Conservation (phyloP, 2,888 invertebrate species). For the Caenorhabditis sulstoni region DNA sequence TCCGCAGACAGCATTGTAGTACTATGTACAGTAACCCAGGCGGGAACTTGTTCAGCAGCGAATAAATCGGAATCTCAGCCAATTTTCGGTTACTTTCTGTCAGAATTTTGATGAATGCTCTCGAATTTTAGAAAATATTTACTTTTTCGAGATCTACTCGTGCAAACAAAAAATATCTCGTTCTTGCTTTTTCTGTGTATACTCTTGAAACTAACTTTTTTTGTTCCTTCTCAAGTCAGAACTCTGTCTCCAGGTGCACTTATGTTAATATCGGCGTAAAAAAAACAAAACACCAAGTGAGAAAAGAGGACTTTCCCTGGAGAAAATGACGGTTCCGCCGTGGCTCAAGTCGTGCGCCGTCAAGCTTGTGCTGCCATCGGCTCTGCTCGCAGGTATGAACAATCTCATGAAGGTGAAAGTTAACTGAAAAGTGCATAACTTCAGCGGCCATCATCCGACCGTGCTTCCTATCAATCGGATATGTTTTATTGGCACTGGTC, state of each 20-base stretch:
- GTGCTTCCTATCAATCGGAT: constrained; percentile 73
- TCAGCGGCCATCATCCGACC: constrained; percentile 77
- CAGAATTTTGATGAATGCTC: not conserved
- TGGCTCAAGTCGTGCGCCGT: constrained; percentile 53
- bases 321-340: constrained; percentile 56
- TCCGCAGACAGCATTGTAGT: not conserved
- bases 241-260: constrained; percentile 39
- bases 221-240: too few species aligned
- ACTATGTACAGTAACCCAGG: not conserved
- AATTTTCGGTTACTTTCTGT: not conserved
- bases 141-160: not conserved
- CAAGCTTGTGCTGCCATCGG: constrained; percentile 62
- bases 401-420: too few species aligned
- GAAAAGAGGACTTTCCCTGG: too few species aligned
- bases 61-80: not conserved
- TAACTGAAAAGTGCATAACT: not conserved
- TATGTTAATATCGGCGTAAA: constrained; percentile 34
- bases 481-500: constrained; percentile 74
- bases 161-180: too few species aligned
- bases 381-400: constrained; percentile 62
- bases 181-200: too few species aligned
- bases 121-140: not conserved
- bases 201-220: too few species aligned
- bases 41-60: not conserved
- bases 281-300: not conserved